A percentile compares a stretch with the other conserved stretches of the same genome.
Evolutionary conservation across 2,888 invertebrate genomes (phyloP).

Genomic region (Pollenia labialis): DNA sequence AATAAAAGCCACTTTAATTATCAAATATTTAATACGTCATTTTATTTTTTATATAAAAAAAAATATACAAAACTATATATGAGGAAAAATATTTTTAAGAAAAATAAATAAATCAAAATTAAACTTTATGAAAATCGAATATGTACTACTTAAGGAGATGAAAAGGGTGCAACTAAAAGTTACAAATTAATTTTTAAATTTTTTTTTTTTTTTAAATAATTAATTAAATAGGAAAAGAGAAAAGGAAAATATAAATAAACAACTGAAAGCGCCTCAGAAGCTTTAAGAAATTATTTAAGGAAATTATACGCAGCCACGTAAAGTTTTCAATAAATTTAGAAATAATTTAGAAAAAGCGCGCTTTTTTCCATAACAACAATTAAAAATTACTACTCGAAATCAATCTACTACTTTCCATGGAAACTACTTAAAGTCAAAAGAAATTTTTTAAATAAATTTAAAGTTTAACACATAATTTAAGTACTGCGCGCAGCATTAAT

Average conservation of each 20-base stretch:
- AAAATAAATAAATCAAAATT: conserved; percentile 55
- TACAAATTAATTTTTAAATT: conserved; percentile 37
- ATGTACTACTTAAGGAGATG: conserved; percentile 25
- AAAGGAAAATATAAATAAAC: conserved; percentile 27
- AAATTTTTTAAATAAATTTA: conserved; percentile 21
- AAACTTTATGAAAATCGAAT: conserved; percentile 25
- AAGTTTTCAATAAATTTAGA: conserved; percentile 8
- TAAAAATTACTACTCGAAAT: conserved; percentile 13
- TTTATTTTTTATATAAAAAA: conserved; percentile 70
- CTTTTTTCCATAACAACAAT: conserved; percentile 45
- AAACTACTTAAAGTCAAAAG: conserved; percentile 47
- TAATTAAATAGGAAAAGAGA: conserved; percentile 24
- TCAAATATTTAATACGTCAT: conserved; percentile 68
- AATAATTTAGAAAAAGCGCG: conserved; percentile 68
- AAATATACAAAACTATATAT: conserved; percentile 48
- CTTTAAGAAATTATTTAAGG: conserved; percentile 29
- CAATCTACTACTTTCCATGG: conserved; percentile 55
- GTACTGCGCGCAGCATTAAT: conserved; percentile 66
- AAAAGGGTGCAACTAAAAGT: conserved; percentile 63
- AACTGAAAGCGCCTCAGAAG: conserved; percentile 74
- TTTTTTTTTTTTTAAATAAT: neutral
- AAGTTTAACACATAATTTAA: conserved; percentile 11
- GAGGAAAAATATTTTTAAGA: conserved; percentile 10
- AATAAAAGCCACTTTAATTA: conserved; percentile 10
- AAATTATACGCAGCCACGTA: conserved; percentile 67